Evolutionary conservation across 1,140 invertebrate species (phyloP).

Genomic region (Linepithema humile): DNA sequence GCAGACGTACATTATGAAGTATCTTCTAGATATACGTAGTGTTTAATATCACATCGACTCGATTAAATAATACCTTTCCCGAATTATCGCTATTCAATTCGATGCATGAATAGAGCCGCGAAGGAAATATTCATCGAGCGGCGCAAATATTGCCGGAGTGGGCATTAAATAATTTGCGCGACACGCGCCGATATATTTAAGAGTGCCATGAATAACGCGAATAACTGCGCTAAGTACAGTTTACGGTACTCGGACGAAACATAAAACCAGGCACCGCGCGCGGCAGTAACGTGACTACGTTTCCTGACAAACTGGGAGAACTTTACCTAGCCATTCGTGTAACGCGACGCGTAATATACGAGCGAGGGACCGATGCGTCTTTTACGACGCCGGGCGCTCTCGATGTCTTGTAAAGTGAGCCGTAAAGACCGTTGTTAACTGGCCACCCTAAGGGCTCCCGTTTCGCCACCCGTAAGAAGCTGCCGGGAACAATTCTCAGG

Average conservation of each 20-base stretch:
- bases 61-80: background rate
- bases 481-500: slow-evolving; percentile 17
- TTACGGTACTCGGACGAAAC: slow-evolving; percentile 32
- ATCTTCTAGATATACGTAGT: background rate
- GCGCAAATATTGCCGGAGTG: background rate
- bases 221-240: background rate
- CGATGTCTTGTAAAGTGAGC: slow-evolving; percentile 58
- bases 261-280: slow-evolving; percentile 3
- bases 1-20: background rate
- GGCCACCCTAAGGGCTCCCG: slow-evolving; percentile 5
- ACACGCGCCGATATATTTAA: background rate
- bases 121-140: background rate
- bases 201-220: slow-evolving; percentile 4
- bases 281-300: slow-evolving; percentile 45
- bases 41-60: background rate
- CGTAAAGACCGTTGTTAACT: slow-evolving; percentile 58
- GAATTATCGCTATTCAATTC: background rate
- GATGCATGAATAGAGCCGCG: background rate
- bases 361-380: slow-evolving; percentile 17
- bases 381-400: slow-evolving; percentile 14
- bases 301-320: slow-evolving; percentile 4
- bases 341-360: slow-evolving; percentile 25
- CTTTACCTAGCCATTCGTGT: slow-evolving; percentile 3
- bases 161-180: slow-evolving; percentile 8
- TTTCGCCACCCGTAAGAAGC: slow-evolving; percentile 3